phyloP scores from a whole-genome alignment of 2,113 vertebrate species.

The Peromyscus polionotus region DNA sequence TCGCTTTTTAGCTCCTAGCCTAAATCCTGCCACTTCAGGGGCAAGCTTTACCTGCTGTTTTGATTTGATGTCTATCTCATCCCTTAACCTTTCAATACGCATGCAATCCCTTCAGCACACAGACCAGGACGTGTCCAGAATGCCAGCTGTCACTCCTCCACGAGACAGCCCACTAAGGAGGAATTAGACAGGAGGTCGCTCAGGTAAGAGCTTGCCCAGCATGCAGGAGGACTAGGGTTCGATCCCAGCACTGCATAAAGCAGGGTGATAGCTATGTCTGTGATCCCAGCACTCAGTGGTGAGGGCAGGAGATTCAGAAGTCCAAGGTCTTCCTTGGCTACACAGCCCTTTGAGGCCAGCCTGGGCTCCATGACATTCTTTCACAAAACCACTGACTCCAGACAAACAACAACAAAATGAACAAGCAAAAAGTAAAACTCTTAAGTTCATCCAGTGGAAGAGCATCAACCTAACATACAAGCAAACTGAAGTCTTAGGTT shows the following conservation, averaged over 20 bases:
- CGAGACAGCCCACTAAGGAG: background rate
- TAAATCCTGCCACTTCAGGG: background rate
- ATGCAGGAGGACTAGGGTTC: background rate
- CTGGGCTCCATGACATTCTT: background rate
- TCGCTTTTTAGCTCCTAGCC: no score
- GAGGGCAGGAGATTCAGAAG: background rate
- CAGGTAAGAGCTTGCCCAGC: background rate
- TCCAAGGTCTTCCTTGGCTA: background rate
- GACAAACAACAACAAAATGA: background rate
- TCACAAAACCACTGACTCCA: background rate
- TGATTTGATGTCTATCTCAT: background rate
- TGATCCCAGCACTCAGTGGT: background rate
- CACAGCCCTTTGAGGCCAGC: background rate
- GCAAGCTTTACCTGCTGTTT: conserved; percentile 8
- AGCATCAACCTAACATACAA: background rate
- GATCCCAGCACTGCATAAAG: background rate
- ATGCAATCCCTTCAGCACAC: no score
- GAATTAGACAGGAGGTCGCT: background rate
- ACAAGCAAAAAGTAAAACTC: background rate
- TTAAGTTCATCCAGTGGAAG: background rate
- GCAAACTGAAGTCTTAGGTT: background rate
- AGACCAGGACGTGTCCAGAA: background rate
- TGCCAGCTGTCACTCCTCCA: background rate
- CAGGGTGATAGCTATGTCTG: no score
- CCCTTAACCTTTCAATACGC: background rate